Conservation (phyloP, 2,113 vertebrate species). For the Nerophis ophidion region DNA sequence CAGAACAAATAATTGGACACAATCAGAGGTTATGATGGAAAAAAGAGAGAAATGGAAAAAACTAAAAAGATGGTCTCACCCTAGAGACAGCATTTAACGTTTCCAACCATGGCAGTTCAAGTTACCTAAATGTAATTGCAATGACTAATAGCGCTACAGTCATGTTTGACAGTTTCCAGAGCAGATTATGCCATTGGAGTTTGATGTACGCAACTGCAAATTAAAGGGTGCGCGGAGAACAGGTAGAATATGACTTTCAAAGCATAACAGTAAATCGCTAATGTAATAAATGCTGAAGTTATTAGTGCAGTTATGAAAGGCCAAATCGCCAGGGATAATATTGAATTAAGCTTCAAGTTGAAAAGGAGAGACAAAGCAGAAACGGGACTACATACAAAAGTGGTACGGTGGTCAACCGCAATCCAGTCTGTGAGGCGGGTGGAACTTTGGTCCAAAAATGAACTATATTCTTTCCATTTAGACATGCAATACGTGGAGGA, state of each 20-base stretch:
- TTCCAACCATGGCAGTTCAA: conserved; percentile 72
- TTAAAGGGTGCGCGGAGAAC: conserved; percentile 53
- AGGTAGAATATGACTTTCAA: conserved; percentile 58
- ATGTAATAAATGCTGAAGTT: conserved; percentile 71
- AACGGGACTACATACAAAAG: conserved; percentile 34
- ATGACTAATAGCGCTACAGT: conserved; percentile 73
- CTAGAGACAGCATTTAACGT: conserved; percentile 71
- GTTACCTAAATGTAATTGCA: conserved; percentile 77
- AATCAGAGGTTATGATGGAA: conserved; percentile 8
- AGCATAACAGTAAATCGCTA: conserved; percentile 61
- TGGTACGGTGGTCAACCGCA: too few relatives aligned
- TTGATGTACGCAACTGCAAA: conserved; percentile 74
- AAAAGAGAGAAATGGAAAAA: conserved; percentile 52
- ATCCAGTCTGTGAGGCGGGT: neutral
- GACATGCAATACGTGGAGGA: too few relatives aligned
- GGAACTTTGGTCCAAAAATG: neutral
- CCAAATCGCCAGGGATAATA: conserved; percentile 62
- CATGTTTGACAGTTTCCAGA: conserved; percentile 75
- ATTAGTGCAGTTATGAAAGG: conserved; percentile 71
- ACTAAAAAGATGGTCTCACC: conserved; percentile 21
- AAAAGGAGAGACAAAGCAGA: conserved; percentile 36
- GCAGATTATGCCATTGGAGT: conserved; percentile 71
- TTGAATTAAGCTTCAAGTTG: conserved; percentile 50
- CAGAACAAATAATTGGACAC: conserved; percentile 25
- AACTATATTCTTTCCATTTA: too few relatives aligned